Conservation (phyloP, 2,797 vertebrate species). For the Tarsius wallacei region DNA sequence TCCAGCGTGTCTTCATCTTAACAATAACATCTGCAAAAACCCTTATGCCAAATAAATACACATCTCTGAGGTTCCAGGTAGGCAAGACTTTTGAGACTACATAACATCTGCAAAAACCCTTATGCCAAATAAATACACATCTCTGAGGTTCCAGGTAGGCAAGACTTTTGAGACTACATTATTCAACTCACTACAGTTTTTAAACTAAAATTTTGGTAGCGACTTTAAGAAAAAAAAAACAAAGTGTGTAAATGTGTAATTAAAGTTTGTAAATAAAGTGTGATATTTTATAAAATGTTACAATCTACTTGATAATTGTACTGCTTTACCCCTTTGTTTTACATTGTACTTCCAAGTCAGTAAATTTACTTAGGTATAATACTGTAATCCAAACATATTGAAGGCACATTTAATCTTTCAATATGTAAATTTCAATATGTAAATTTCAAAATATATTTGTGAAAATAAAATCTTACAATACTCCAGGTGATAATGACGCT, state of each 20-base stretch:
- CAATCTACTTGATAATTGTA: background rate
- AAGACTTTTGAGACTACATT: background rate
- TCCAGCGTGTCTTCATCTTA: background rate
- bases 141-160: background rate
- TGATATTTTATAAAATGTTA: background rate
- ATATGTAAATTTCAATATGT: background rate
- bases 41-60: background rate
- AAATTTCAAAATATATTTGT: slow-evolving; percentile 32
- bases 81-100: no score
- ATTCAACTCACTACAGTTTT: background rate
- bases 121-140: background rate
- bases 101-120: background rate
- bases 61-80: background rate
- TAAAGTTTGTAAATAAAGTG: background rate
- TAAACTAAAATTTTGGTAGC: background rate
- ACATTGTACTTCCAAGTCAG: background rate
- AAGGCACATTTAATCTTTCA: background rate
- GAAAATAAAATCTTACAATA: background rate
- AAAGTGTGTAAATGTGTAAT: background rate
- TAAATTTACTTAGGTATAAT: background rate
- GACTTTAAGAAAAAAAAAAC: background rate
- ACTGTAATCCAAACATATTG: background rate
- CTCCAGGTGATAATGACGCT: background rate
- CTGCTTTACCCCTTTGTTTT: background rate
- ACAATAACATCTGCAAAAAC: background rate